Conservation (phyloP, 2,113 vertebrate genomes). For the Rhabdornis inornatus region DNA sequence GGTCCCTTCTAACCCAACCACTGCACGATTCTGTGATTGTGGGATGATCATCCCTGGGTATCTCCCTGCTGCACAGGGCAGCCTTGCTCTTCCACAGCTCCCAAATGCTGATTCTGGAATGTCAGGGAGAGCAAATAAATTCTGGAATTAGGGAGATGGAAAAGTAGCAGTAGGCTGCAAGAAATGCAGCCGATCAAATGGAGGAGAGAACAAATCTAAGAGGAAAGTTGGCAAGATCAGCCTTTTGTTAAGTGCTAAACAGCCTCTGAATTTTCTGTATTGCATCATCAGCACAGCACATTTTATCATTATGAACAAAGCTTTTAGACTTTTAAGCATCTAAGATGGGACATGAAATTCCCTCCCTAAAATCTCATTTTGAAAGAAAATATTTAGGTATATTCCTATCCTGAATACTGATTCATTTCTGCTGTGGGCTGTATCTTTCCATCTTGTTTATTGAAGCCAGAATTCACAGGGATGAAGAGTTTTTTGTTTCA, state of each 20-base stretch:
- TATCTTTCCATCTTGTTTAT: background rate
- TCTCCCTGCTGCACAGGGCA: background rate
- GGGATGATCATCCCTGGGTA: background rate
- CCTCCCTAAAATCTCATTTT: background rate
- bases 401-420: background rate
- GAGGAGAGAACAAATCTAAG: background rate
- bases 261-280: background rate
- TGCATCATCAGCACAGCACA: background rate
- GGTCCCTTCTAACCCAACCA: background rate
- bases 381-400: background rate
- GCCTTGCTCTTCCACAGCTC: background rate
- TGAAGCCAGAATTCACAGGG: background rate
- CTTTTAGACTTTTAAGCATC: background rate
- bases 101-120: background rate
- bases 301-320: background rate
- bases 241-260: background rate
- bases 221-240: background rate
- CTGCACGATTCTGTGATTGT: fast-evolving
- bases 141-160: background rate
- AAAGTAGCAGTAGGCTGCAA: background rate
- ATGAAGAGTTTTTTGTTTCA: background rate
- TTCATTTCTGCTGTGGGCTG: background rate
- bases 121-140: background rate
- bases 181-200: background rate
- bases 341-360: background rate